Base-by-base conservation (phyloP, 1,140 invertebrate species). In the Centruroides sculpturatus region DNA sequence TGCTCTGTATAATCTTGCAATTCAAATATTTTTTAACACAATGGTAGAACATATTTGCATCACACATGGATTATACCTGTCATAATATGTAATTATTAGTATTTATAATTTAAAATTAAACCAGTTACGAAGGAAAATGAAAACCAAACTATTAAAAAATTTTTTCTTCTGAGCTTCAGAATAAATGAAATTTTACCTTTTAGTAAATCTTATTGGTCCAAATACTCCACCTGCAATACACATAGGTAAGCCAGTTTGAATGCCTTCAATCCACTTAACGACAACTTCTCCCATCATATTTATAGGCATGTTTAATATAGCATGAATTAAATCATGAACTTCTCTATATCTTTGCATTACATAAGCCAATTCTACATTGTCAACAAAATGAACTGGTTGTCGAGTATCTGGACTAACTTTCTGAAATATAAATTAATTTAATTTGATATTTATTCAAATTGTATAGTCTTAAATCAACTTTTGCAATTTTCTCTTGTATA, bases 291-390 rank as follows among this genome's bases (percentile, higher is more conserved):
- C 89, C 6, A 95, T 76, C 91, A 98, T 96, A 70, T 92, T 93
- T 7, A 93, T 98, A 12, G 89, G 92, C 89, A 96, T 95, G 59
- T 83, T 82, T 46, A 97, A 78, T 7, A 90, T 74, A 0, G 92
- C 85, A 75, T 99, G 95, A 62, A 92, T 83, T 57, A 99, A 79
- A 77, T 99, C 96, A 73, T 99, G 96, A 13, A 87, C 85, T 77
- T 99, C 93, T 65, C 96, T 82, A 73, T 98, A 98, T 52, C 96
- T 78, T 75, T 94, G 90, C 86, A 98, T 95, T 4, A 98, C 85
- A 77, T 98, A 99, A 23, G 92, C 90, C 57, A 96, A 74, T 63
- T 96, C 85, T 5, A 84, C 74, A 75, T 99, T 88, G 69, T 92
- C 83, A 41, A 99, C 81, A 76, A 97, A 99, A 67, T 87, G 84